Evolutionary conservation across 2,113 vertebrate species (phyloP), one percentile per base, ranked within the genome.

Genomic region (Mesitornis unicolor): DNA sequence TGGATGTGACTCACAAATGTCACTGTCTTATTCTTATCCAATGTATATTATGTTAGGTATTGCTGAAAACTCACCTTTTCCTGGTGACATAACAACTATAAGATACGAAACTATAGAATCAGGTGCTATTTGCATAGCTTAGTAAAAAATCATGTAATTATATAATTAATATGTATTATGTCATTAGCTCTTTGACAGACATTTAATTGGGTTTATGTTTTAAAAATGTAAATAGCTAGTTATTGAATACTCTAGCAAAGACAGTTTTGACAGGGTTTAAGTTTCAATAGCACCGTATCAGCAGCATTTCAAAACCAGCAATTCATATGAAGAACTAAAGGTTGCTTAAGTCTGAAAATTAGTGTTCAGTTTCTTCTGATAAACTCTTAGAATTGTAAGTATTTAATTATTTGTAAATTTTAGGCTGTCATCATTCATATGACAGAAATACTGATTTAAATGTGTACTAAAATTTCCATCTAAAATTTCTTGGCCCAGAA

Each of bases 191-290:
- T 95, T 84, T 85, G 92, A 50, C 71, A 95, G 77, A 47, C 24
- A 68, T 93, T 96, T 91, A 87, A 95, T 96, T 95, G 1, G 47
- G 60, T 69, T 96, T 87, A 56, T 87, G 54, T 91, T 92, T 90
- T 84, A 71, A 91, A 94, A 84, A 74, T 67, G 47, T 95, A 91
- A 94, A 86, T 96, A 95, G 51, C 56, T 84, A 75, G 43, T 78
- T 89, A 77, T 17, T 56, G 51, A 92, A 77, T 93, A 75, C 92
- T 90, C 36, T 77, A 70, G 47, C 24, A 71, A 93, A 83, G 47
- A 77, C 17, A 48, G 56, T 78, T 87, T 84, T 94, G 70, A n/a
- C 40, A 91, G 13, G 14, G 4, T 16, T n/a, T 81, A 48, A 54
- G 19, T 77, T 96, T 90, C 47, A 82, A 31, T 56, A 74, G 17